Conservation (phyloP, 2,888 invertebrate genomes). For the Pherbina coryleti region DNA sequence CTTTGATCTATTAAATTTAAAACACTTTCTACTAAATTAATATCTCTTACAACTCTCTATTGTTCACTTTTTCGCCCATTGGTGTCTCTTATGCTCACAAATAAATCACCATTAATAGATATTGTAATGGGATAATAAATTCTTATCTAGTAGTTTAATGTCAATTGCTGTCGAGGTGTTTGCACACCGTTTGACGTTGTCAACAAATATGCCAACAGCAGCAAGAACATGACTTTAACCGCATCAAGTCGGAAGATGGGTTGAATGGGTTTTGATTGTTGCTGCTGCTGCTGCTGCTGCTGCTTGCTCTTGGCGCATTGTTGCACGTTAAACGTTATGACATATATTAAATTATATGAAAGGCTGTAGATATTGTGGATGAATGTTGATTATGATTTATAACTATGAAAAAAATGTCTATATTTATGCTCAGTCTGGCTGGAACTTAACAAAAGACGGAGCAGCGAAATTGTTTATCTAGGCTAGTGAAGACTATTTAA, state of each 20-base stretch:
- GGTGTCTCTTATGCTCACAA: neutral
- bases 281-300: no score
- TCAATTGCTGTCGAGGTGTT: conserved; percentile 16
- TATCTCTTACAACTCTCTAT: no score
- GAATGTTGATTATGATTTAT: conserved; percentile 33
- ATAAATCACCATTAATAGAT: conserved; percentile 8
- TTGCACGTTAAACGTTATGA: conserved; percentile 26
- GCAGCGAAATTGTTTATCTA: neutral
- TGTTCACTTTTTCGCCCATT: no score
- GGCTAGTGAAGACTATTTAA: neutral
- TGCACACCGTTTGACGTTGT: neutral
- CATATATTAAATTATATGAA: conserved; percentile 33
- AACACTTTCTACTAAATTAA: no score
- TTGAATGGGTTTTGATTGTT: neutral
- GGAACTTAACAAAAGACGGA: neutral
- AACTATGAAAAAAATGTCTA: conserved; percentile 10
- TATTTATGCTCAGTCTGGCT: neutral
- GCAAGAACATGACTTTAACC: neutral
- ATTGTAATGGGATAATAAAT: neutral
- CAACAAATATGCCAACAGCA: conserved; percentile 1
- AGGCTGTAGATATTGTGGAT: neutral
- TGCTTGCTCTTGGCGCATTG: neutral
- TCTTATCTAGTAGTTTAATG: conserved; percentile 2
- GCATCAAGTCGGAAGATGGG: neutral
- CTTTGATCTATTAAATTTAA: no score